Conservation (phyloP, 2,113 vertebrate genomes). For the Nibea coibor region DNA sequence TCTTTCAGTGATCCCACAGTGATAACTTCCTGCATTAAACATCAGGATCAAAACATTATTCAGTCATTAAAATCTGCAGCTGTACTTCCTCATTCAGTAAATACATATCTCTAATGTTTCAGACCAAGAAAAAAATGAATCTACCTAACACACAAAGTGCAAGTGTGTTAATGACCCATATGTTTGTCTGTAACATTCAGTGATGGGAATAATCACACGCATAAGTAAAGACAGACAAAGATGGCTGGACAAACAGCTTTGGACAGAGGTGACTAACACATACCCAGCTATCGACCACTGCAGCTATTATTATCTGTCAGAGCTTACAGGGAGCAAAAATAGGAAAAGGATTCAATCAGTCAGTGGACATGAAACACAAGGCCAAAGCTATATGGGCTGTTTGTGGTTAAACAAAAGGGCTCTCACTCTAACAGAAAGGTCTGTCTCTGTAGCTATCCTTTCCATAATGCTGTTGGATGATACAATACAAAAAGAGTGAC, state of each 20-base stretch:
- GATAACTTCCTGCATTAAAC: background rate
- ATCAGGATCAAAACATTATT: background rate
- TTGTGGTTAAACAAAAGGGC: too few relatives aligned
- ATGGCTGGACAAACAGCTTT: background rate
- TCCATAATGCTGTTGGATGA: too few relatives aligned
- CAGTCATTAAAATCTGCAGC: background rate
- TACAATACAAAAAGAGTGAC: too few relatives aligned
- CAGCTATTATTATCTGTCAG: background rate
- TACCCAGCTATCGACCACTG: background rate
- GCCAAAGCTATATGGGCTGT: too few relatives aligned
- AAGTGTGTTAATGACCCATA: background rate
- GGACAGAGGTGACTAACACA: background rate
- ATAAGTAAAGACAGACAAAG: too few relatives aligned
- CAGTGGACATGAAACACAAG: background rate
- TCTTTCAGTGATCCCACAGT: background rate
- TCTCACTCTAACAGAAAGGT: too few relatives aligned
- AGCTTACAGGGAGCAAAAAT: background rate
- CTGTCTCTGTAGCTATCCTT: too few relatives aligned
- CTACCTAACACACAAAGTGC: background rate
- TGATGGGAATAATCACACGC: background rate
- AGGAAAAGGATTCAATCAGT: background rate
- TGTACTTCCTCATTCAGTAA: background rate
- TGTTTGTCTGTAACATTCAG: background rate
- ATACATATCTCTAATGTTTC: background rate
- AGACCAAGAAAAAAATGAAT: background rate